These are phyloP conservation scores for Drosophila subsilvestris DNA, from an alignment of 2,888 invertebrate species.

Conservation along the genomic window DNA sequence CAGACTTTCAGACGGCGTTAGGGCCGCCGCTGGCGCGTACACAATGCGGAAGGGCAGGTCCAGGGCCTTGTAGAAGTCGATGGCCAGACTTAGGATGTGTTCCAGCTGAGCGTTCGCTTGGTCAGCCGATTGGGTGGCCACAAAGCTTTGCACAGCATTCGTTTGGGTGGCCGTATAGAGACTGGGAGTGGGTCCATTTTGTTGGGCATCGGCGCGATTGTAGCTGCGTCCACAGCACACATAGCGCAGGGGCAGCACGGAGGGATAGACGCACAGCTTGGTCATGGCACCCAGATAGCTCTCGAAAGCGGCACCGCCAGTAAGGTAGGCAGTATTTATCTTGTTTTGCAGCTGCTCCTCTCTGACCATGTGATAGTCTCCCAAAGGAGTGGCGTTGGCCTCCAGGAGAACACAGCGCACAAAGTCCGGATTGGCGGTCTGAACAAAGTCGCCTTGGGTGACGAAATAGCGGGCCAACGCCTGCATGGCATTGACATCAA, in stretches of 20 bases:
- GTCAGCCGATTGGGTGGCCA: slow-evolving; percentile 85
- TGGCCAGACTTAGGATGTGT: slow-evolving; percentile 85
- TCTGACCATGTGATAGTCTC: slow-evolving; percentile 87
- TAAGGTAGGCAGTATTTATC: slow-evolving; percentile 88
- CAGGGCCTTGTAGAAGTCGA: slow-evolving; percentile 87
- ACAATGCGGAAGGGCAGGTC: slow-evolving; percentile 88
- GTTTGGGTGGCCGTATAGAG: slow-evolving; percentile 89
- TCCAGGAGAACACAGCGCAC: slow-evolving; percentile 90
- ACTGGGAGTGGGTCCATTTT: slow-evolving; percentile 73
- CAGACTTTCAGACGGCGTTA: slow-evolving; percentile 88
- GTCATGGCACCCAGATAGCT: slow-evolving; percentile 88
- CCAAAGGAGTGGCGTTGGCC: slow-evolving; percentile 86
- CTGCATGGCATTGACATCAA: slow-evolving; percentile 86
- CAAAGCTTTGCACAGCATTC: slow-evolving; percentile 88
- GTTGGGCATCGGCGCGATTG: slow-evolving; percentile 55
- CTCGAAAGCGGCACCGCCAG: slow-evolving; percentile 90
- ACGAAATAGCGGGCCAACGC: slow-evolving; percentile 79
- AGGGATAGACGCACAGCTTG: slow-evolving; percentile 87
- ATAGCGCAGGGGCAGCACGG: slow-evolving; percentile 88
- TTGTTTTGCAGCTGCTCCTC: slow-evolving; percentile 84
- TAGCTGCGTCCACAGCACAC: slow-evolving; percentile 90
- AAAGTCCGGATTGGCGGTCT: slow-evolving; percentile 92
- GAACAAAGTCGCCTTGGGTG: slow-evolving; percentile 85
- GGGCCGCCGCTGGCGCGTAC: slow-evolving; percentile 86
- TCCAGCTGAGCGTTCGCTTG: slow-evolving; percentile 86